Evolutionary conservation across 2,888 invertebrate genomes (phyloP).

Genomic region (Lasius fuliginosus): DNA sequence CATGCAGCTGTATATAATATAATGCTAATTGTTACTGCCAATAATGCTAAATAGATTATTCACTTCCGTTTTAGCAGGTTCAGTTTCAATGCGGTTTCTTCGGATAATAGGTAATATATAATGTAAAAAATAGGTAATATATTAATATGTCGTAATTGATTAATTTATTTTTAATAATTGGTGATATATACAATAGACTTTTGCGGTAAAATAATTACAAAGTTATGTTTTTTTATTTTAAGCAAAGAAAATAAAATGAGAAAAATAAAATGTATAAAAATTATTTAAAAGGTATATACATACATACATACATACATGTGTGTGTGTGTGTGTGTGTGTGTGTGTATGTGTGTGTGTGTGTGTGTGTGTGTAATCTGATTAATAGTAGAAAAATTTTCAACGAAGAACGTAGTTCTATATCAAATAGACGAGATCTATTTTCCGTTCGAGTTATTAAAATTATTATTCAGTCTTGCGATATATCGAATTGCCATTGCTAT

Average conservation of each 20-base stretch:
- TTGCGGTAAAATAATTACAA: too few species aligned
- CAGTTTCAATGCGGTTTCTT: not conserved
- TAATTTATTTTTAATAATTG: too few species aligned
- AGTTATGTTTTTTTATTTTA: too few species aligned
- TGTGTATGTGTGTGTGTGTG: not conserved
- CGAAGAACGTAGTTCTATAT: not conserved
- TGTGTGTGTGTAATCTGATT: not conserved
- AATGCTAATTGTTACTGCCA: constrained; percentile 36
- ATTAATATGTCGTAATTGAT: too few species aligned
- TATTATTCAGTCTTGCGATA: constrained; percentile 59
- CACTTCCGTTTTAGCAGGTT: constrained; percentile 20
- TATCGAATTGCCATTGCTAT: constrained; percentile 35
- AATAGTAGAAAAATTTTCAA: not conserved
- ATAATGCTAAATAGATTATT: constrained; percentile 27
- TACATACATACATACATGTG: too few species aligned
- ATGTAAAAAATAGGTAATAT: too few species aligned
- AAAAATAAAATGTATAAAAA: too few species aligned
- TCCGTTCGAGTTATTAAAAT: constrained; percentile 64
- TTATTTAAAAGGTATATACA: too few species aligned
- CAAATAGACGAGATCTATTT: not conserved
- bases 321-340: too few species aligned
- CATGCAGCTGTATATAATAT: not conserved
- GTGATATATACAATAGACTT: too few species aligned
- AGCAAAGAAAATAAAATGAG: too few species aligned
- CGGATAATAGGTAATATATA: not conserved